Conservation (phyloP, 2,888 invertebrate species). For the Pheosia tremula region DNA sequence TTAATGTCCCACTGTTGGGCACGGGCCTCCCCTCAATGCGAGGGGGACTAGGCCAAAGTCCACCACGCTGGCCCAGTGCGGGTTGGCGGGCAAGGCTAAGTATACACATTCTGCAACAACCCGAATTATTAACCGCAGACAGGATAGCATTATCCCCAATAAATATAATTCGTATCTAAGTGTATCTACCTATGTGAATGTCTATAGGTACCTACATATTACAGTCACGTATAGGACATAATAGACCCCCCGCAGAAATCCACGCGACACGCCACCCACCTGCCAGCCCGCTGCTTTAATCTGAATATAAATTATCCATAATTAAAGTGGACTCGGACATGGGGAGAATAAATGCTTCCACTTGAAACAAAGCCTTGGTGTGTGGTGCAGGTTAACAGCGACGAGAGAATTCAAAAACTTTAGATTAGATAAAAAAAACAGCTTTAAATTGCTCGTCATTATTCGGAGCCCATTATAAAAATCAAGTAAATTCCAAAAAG, state of each 20-base stretch:
- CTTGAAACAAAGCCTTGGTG: slow-evolving; percentile 75
- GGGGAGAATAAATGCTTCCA: slow-evolving; percentile 80
- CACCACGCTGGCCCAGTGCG: too few species aligned
- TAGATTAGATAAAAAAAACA: too few species aligned
- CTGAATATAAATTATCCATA: slow-evolving; percentile 84
- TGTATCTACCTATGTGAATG: slow-evolving; percentile 1
- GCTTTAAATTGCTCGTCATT: neutral
- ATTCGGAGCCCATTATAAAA: neutral
- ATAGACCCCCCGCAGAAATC: slow-evolving; percentile 43
- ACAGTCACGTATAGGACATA: slow-evolving; percentile 62
- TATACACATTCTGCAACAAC: neutral
- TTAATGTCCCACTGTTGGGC: too few species aligned
- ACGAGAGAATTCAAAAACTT: neutral
- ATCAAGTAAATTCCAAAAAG: too few species aligned
- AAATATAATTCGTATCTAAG: slow-evolving; percentile 6
- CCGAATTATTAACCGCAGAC: neutral
- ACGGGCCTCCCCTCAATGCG: too few species aligned
- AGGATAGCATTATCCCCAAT: slow-evolving; percentile 7
- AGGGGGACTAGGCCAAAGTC: too few species aligned
- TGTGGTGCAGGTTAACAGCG: slow-evolving; percentile 39
- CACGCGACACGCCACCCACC: slow-evolving; percentile 57
- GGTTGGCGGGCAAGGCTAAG: too few species aligned
- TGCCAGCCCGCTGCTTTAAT: slow-evolving; percentile 73
- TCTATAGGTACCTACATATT: slow-evolving; percentile 59
- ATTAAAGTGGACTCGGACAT: slow-evolving; percentile 82